phyloP scores from a whole-genome alignment of 2,797 vertebrate species.

The Bothrops alternatus region DNA sequence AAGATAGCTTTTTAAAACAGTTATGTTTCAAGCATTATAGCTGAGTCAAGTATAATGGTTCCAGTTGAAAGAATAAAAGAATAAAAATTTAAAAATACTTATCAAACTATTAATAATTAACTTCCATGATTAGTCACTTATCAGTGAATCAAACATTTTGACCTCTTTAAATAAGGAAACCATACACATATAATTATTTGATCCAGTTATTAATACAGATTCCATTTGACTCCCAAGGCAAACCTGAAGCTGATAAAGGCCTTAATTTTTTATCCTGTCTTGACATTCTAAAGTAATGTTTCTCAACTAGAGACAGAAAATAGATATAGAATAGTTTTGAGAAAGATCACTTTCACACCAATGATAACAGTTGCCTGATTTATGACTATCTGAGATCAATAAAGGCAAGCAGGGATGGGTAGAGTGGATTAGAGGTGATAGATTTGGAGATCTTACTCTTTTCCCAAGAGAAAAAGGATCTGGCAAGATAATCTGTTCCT shows the following conservation, averaged over 20 bases:
- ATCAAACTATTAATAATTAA: background rate
- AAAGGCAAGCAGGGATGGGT: background rate
- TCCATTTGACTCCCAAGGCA: background rate
- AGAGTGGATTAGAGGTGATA: constrained; percentile 6
- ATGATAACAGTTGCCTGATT: background rate
- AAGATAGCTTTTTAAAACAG: background rate
- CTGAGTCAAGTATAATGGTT: background rate
- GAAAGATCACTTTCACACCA: background rate
- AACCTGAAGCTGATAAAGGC: background rate
- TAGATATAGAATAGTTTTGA: background rate
- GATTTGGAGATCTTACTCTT: background rate
- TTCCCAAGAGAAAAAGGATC: constrained; percentile 14
- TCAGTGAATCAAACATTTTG: background rate
- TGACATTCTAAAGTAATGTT: background rate
- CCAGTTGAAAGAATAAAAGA: background rate
- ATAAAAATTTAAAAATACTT: background rate
- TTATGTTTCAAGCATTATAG: background rate
- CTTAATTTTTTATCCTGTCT: background rate
- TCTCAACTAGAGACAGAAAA: background rate
- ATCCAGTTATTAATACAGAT: background rate
- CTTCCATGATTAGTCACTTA: background rate
- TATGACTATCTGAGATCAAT: background rate
- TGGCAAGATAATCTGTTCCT: background rate
- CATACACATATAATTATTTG: background rate
- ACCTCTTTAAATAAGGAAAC: background rate